A percentile compares a stretch with the other conserved stretches of the same genome.
Conservation (phyloP, 1,140 invertebrate genomes). For the Ceratoteleas bidentatus region DNA sequence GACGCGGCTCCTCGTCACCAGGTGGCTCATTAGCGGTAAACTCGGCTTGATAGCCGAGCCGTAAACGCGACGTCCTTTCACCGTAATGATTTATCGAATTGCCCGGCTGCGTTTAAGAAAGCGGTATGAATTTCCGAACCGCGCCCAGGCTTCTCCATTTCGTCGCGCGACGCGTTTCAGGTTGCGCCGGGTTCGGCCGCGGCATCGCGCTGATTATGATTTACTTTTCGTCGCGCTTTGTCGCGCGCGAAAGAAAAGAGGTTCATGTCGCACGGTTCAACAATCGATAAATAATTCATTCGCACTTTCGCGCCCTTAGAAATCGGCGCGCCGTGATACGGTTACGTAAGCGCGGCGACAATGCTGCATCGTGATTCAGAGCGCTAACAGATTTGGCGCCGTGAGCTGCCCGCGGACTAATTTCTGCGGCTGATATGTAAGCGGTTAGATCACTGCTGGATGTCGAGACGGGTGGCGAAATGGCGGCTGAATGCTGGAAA, state of each 20-base stretch:
- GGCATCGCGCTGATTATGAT: conserved; percentile 54
- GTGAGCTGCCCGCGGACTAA: too few species aligned
- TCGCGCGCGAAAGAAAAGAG: conserved; percentile 37
- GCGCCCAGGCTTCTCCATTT: conserved; percentile 63
- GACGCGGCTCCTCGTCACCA: conserved; percentile 66
- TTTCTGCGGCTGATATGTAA: too few species aligned
- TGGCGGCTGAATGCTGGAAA: too few species aligned
- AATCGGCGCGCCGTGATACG: conserved; percentile 7
- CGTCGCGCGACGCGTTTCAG: conserved; percentile 53
- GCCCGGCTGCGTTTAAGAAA: conserved; percentile 58
- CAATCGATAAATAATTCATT: conserved; percentile 49
- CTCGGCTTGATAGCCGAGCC: conserved; percentile 55
- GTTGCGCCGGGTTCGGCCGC: conserved; percentile 26
- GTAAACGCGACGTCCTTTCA: conserved; percentile 67
- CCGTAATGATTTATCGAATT: conserved; percentile 67
- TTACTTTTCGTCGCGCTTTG: conserved; percentile 50
- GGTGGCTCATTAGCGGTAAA: conserved; percentile 74
- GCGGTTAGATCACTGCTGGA: too few species aligned
- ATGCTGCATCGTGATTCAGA: too few species aligned
- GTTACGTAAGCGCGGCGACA: neutral
- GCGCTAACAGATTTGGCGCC: too few species aligned
- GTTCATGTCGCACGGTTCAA: conserved; percentile 29
- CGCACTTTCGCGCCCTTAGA: conserved; percentile 43
- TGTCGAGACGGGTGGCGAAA: too few species aligned
- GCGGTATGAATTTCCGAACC: conserved; percentile 61